Evolutionary conservation across 2,113 vertebrate species (phyloP).

Genomic region (Herpailurus yagouaroundi): DNA sequence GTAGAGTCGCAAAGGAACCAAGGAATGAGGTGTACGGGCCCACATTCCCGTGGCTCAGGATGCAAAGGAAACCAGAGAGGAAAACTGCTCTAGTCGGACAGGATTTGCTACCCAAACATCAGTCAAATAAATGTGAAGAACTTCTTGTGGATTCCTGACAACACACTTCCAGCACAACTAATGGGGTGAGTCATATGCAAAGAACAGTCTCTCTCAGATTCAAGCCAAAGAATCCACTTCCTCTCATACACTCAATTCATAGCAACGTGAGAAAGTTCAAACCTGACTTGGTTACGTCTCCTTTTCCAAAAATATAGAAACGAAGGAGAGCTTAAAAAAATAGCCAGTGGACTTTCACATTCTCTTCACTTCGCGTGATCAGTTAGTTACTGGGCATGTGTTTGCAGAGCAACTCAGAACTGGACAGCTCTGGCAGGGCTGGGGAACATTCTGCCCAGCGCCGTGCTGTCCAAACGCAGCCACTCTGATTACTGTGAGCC

Average conservation of each 20-base stretch:
- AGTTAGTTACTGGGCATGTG: neutral
- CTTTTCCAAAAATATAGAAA: slow-evolving; percentile 11
- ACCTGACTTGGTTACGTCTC: neutral
- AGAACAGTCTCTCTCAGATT: slow-evolving; percentile 66
- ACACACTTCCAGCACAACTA: slow-evolving; percentile 69
- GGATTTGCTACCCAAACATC: neutral
- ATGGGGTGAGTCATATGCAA: slow-evolving; percentile 80
- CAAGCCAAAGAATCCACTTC: slow-evolving; percentile 71
- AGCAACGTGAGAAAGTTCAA: slow-evolving; percentile 71
- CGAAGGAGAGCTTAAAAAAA: neutral
- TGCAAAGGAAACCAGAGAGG: slow-evolving; percentile 5
- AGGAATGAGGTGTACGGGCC: neutral
- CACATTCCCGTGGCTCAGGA: slow-evolving; percentile 29
- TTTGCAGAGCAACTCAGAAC: neutral
- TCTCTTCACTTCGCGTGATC: neutral
- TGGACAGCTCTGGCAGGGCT: slow-evolving; percentile 62
- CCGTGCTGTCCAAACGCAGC: slow-evolving; percentile 50
- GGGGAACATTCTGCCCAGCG: neutral
- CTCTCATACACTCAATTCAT: slow-evolving; percentile 53
- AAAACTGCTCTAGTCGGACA: neutral
- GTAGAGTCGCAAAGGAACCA: slow-evolving; percentile 20
- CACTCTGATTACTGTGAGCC: slow-evolving; percentile 65
- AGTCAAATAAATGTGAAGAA: slow-evolving; percentile 29
- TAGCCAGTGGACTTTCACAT: neutral
- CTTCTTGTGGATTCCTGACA: slow-evolving; percentile 53